Base-by-base conservation (phyloP, 2,797 vertebrate genomes). In the Onychomys torridus region DNA sequence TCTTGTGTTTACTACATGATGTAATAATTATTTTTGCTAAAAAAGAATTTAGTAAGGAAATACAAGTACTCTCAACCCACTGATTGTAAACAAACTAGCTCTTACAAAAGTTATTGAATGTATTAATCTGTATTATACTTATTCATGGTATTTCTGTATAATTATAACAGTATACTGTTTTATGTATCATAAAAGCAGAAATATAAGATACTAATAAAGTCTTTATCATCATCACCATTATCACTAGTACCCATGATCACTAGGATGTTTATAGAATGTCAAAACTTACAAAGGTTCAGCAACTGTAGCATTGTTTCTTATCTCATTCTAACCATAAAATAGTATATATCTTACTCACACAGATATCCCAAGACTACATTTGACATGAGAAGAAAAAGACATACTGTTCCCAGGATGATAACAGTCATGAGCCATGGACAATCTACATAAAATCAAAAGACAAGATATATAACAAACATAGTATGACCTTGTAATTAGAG, bases 291-390 rank as follows among this genome's bases (percentile, higher is more conserved):
- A 5, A 57, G 13, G 12, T 52, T 84, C 23, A 61, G 23, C 69
- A 75, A 6, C 37, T 79, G 13, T 9, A n/a, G 1, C n/a, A 2
- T 77, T 52, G 69, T 46, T 71, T 94, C 43, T 32, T 76, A 27
- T 2, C 2, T 87, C 32, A 40, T 43, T 61, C 2, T 57, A 63
- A 13, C 73, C 49, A 0, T 23, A 84, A 88, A 73, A 71, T 76
- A 76, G 5, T 57, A 8, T n/a, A 59, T 14, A 19, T 65, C 16
- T 83, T 91, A 96, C 88, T 96, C 63, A 91, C 93, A 69, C 25
- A 25, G 29, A 73, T 73, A 88, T 61, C 83, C 49, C 46, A 96
- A 91, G 49, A 1, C n/a, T 43, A 14, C 5, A 8, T 12, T 81
- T 34, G 40, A 34, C 40, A 91, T 11, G 13, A 96, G 40, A 43